phyloP scores from a whole-genome alignment of 2,888 invertebrate genomes.

The Drosophila limbata region DNA sequence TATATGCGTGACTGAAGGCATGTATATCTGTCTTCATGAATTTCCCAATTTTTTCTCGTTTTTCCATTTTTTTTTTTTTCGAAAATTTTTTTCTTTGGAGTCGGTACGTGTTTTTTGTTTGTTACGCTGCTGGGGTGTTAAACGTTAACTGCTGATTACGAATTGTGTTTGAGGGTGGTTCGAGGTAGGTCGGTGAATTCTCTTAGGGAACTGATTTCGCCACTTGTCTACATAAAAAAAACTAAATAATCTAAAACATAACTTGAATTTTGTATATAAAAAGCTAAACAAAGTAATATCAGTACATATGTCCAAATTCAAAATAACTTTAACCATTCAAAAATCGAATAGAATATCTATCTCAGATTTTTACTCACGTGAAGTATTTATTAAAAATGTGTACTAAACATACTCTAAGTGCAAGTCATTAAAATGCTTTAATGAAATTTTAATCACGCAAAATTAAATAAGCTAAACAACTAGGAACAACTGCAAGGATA shows the following conservation, averaged over 20 bases:
- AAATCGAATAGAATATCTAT: neutral
- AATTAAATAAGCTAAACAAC: conserved; percentile 27
- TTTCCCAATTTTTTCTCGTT: conserved; percentile 43
- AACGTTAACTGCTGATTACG: conserved; percentile 78
- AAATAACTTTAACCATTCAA: neutral
- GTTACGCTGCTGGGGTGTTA: conserved; percentile 62
- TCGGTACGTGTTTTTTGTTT: conserved; percentile 62
- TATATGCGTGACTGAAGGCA: conserved; percentile 21
- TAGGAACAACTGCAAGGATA: conserved; percentile 3
- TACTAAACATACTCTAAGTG: neutral
- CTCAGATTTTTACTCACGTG: no score
- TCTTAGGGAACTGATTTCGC: conserved; percentile 49
- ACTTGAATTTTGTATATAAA: conserved; percentile 6
- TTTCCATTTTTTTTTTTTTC: conserved; percentile 17
- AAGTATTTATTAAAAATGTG: neutral
- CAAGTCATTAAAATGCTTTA: neutral
- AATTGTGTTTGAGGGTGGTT: conserved; percentile 53
- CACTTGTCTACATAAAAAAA: conserved; percentile 54
- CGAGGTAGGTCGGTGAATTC: neutral
- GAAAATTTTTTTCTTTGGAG: conserved; percentile 20
- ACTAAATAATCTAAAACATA: conserved; percentile 12
- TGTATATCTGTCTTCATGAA: conserved; percentile 64
- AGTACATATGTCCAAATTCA: neutral
- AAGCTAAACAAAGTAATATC: neutral
- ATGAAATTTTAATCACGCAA: neutral